These are phyloP conservation scores for Mercenaria mercenaria DNA, from an alignment of 1,140 invertebrate species.

Conservation along the genomic window DNA sequence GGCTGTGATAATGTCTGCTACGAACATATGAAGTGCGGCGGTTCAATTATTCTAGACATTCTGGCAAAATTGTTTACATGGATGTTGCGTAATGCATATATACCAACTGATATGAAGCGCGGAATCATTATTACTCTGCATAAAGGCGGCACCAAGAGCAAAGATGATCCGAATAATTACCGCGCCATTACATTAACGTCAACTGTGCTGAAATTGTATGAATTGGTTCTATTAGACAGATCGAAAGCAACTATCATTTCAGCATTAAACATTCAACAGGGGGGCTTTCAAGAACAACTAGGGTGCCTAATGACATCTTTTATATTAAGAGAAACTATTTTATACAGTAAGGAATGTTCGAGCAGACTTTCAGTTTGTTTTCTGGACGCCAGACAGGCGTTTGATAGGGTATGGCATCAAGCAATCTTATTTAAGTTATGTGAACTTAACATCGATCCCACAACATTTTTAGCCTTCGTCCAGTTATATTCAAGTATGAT, in stretches of 20 bases:
- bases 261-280: neutral
- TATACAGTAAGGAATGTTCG: neutral
- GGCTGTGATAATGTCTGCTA: constrained; percentile 10
- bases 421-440: too few relatives aligned
- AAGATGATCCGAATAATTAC: constrained; percentile 36
- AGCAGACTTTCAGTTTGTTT: too few relatives aligned
- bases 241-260: neutral
- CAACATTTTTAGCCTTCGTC: too few relatives aligned
- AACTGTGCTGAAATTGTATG: neutral
- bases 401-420: too few relatives aligned
- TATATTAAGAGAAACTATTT: neutral
- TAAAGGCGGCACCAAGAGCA: constrained; percentile 21
- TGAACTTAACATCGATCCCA: too few relatives aligned
- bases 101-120: neutral
- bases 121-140: constrained; percentile 27
- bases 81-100: neutral
- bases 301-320: constrained; percentile 18
- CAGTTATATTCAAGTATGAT: too few relatives aligned
- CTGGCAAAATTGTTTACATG: neutral
- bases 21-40: neutral
- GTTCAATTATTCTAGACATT: neutral
- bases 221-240: neutral
- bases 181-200: constrained; percentile 11
- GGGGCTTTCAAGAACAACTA: constrained; percentile 27
- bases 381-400: too few relatives aligned